Base-by-base conservation (phyloP, 2,113 vertebrate genomes). In the Jacana jacana region DNA sequence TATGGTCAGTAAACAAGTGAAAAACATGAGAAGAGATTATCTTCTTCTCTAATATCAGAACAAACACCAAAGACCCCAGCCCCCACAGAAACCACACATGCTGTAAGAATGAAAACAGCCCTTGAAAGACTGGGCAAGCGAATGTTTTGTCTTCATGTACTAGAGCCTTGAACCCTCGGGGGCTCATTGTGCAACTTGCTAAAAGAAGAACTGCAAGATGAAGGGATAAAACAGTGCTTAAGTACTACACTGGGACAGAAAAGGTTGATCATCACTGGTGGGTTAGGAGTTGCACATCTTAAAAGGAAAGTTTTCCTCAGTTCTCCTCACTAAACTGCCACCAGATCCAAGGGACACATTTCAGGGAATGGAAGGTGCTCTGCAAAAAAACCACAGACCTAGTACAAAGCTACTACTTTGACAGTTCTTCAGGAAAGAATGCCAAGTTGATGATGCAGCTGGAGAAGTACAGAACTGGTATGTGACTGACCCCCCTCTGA, bases 101-200 rank as follows among this genome's bases (percentile, higher is more conserved):
- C 27, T 77, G 40, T 73, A 61, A 81, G 57, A 84, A 81, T 40
- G 40, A 85, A 89, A 77, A 68, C 49, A 78, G 46, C 33, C 72
- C 35, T 78, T 91, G 48, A 70, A 95, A 94, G 46, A 25, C 18
- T n/a, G 14, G 46, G 33, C 52, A 95, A 57, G 92, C 78, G 20
- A 88, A 75, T 17, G 9, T 86, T 93, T 80, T 91, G 75, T 92
- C 49, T 66, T 87, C 49, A 31, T 85, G 24, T 57, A 23, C 73
- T 86, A 85, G 64, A 55, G 27, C 37, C 83, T 96, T 84, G 64
- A 58, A 76, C 81, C 83, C 92, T 75, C 6, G 39, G 73, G 94
- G 79, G 40, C n/a, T 96, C 85, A 79, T 97, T 97, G 97, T 97
- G 88, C 91, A 94, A 88, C 40, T 51, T 76, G 42, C 37, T 93